phyloP scores from a whole-genome alignment of 2,888 invertebrate species.

The Maniola hyperantus region DNA sequence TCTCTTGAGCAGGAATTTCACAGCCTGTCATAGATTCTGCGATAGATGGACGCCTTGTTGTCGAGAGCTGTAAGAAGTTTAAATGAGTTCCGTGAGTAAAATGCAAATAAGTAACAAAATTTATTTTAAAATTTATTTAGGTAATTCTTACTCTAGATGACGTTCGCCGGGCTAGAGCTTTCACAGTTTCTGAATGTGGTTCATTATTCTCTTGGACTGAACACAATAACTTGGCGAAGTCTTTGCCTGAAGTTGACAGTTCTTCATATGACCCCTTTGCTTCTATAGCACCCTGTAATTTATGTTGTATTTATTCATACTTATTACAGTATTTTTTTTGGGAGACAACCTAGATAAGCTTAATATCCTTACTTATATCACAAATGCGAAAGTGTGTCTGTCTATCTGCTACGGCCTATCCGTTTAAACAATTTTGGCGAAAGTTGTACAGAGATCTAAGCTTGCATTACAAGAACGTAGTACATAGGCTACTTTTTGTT shows the following conservation, averaged over 20 bases:
- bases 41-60: constrained; percentile 73
- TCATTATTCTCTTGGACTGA: constrained; percentile 73
- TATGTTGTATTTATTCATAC: too few species aligned
- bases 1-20: constrained; percentile 76
- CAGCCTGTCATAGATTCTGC: constrained; percentile 71
- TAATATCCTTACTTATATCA: background rate
- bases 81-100: background rate
- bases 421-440: too few species aligned
- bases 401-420: too few species aligned
- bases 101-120: background rate
- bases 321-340: background rate
- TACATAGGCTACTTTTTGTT: too few species aligned
- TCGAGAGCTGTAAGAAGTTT: constrained; percentile 58
- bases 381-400: too few species aligned
- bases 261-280: constrained; percentile 84
- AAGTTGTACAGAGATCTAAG: too few species aligned
- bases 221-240: constrained; percentile 83
- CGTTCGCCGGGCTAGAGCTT: constrained; percentile 63
- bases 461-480: too few species aligned
- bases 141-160: constrained; percentile 66
- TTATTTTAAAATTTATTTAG: background rate
- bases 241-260: constrained; percentile 79
- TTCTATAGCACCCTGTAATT: constrained; percentile 78
- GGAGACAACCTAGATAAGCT: background rate
- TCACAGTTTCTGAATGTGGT: constrained; percentile 59